phyloP scores from a whole-genome alignment of 2,113 vertebrate species.

The Chloropsis cyanopogon region DNA sequence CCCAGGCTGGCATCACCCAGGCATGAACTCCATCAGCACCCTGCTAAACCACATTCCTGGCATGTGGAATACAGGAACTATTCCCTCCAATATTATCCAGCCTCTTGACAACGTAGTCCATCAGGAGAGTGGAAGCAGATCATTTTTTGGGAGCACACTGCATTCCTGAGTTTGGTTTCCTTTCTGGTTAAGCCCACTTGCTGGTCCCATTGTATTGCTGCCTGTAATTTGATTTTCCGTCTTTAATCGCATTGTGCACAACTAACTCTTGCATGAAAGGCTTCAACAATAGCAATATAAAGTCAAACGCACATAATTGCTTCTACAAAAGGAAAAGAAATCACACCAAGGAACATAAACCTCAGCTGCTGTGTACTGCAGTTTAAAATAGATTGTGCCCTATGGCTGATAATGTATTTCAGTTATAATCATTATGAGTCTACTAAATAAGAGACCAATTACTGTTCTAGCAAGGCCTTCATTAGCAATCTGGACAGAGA shows the following conservation, averaged over 20 bases:
- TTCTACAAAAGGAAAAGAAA: slow-evolving; percentile 12
- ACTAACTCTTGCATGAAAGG: neutral
- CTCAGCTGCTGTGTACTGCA: neutral
- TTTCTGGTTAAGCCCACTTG: neutral
- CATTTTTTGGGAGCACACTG: neutral
- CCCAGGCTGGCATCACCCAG: neutral
- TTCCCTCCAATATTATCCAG: neutral
- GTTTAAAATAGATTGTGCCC: slow-evolving; percentile 11
- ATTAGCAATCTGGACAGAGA: neutral
- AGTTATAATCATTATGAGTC: neutral
- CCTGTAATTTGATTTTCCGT: neutral
- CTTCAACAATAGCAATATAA: neutral
- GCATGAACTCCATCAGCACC: neutral
- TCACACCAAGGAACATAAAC: slow-evolving; percentile 15
- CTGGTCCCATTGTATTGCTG: neutral
- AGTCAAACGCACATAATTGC: slow-evolving; percentile 28
- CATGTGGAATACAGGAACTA: neutral
- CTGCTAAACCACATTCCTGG: neutral
- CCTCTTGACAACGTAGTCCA: neutral
- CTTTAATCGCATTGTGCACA: neutral
- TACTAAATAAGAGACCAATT: slow-evolving; percentile 48
- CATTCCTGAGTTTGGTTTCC: neutral
- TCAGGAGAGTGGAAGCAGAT: neutral
- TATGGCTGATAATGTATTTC: neutral
- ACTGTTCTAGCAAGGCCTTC: neutral